These are phyloP conservation scores for Callyntrura sp. DNA, from an alignment of 2,888 invertebrate species.

Conservation along the genomic window DNA sequence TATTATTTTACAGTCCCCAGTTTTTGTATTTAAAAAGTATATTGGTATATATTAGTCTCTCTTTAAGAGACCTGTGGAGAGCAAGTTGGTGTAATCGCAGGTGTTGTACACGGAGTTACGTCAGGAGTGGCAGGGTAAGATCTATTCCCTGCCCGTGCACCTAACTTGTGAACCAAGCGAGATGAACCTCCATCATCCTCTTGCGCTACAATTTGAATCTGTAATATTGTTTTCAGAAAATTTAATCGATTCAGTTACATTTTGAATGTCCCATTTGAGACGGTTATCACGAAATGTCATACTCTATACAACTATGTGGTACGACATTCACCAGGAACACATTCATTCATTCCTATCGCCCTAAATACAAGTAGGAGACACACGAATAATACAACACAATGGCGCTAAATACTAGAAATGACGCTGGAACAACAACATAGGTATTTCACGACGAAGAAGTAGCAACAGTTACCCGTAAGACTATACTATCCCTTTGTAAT, in stretches of 20 bases:
- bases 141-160: slow-evolving; percentile 66
- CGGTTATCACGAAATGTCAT: background rate
- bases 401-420: background rate
- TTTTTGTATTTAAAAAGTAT: background rate
- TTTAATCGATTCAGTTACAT: slow-evolving; percentile 54
- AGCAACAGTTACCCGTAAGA: too few species aligned
- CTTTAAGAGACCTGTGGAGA: slow-evolving; percentile 82
- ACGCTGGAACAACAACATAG: background rate
- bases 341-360: background rate
- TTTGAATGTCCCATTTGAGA: background rate
- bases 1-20: background rate
- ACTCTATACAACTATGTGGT: background rate
- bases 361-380: background rate
- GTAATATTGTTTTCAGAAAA: slow-evolving; percentile 73
- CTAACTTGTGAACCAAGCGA: slow-evolving; percentile 79
- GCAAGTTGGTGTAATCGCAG: slow-evolving; percentile 80
- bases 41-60: slow-evolving; percentile 4
- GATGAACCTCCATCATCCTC: slow-evolving; percentile 75
- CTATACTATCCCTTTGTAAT: too few species aligned
- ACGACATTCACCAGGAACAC: slow-evolving; percentile 23
- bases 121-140: slow-evolving; percentile 80
- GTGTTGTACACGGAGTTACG: slow-evolving; percentile 82
- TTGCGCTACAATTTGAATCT: slow-evolving; percentile 73
- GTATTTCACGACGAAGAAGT: too few species aligned
- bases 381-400: background rate